Evolutionary conservation across 2,888 invertebrate genomes (phyloP), one percentile per base, ranked within the genome.

Genomic region (Polydrusus cervinus): DNA sequence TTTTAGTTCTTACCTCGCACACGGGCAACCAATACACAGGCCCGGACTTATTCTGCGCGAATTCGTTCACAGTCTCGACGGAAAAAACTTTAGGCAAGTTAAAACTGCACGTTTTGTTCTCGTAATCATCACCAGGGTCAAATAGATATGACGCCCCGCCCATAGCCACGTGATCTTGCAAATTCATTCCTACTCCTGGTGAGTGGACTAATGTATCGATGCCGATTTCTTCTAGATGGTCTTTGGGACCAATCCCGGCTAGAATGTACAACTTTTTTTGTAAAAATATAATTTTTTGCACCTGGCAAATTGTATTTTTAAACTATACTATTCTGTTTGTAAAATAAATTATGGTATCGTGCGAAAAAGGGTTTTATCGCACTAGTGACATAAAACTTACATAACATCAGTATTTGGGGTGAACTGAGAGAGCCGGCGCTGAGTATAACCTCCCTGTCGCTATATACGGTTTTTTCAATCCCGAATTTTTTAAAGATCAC

Each of bases 391-490:
- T 34, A 51, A 25, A 11, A 74, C 74, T 76, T 71, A 78, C 78
- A 79, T 51, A 97, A 84, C 95, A 96, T 94, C 40, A 97, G 88
- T 16, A 97, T 82, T 84, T 97, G 96, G 0, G 97, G 96, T 2
- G 95, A 92, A 83, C 94, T 94, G 78, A 97, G 89, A 0, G 95
- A 87, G 0, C 97, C 98, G 0, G 95, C 95, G 16, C 95, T 93
- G 47, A 98, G 85, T 76, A 98, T 93, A 0, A 98, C 91, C 87
- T 97, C 97, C 81, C 90, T 92, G 9, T 88, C 89, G 0, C 93
- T 94, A 77, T 87, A 88, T 0, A 93, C 89, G 9, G 87, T 88
- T 78, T 79, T 80, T 65, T 81, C 86, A 5, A 87, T 84, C 1
- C 89, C 90, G 55, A 89, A 85, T 82, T 92, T 92, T n/a, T 87